Evolutionary conservation across 1,140 invertebrate species (phyloP), one percentile per base, ranked within the genome.

Genomic region (Heliconius hermathena): DNA sequence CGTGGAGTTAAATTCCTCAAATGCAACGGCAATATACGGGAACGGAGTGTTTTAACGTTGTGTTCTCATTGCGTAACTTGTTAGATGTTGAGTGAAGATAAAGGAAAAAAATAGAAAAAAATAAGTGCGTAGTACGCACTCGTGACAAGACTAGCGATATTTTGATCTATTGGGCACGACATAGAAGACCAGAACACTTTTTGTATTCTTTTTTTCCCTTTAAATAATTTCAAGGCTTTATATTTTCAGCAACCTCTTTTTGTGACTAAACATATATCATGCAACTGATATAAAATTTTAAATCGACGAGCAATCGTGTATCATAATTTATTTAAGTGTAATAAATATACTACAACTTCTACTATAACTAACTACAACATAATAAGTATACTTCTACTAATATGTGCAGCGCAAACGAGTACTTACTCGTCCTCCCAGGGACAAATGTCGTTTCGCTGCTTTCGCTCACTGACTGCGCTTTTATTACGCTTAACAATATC

Each of bases 401-500:
- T 57, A 77, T 57, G 20, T 57, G 71, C 60, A 54, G 74, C 72
- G 71, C 73, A 77, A 74, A 66, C 70, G 22, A 71, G 71, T 95
- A 97, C 97, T 97, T 95, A 98, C 97, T 98, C 97, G 92, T 98
- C 97, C 96, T 98, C 97, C 97, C 97, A 98, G 74, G 97, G 97
- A 95, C 97, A 98, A 89, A 98, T 96, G 92, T 97, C 97, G 92
- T 96, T 97, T 93, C 95, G 95, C 95, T 97, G 97, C 79, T 94
- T 93, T 70, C 85, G 91, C 75, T 95, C 95, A 80, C 88, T 83
- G 84, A 91, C 85, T 87, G 86, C 87, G 86, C 84, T 86, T 86
- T 90, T 93, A 89, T 91, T 90, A 88, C 87, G 91, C 91, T 91
- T 95, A 91, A 91, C 92, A 88, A 90, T 90, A 90, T 89, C 89